Conservation (phyloP, 2,888 invertebrate genomes). For the Caenorhabditis parvicauda region DNA sequence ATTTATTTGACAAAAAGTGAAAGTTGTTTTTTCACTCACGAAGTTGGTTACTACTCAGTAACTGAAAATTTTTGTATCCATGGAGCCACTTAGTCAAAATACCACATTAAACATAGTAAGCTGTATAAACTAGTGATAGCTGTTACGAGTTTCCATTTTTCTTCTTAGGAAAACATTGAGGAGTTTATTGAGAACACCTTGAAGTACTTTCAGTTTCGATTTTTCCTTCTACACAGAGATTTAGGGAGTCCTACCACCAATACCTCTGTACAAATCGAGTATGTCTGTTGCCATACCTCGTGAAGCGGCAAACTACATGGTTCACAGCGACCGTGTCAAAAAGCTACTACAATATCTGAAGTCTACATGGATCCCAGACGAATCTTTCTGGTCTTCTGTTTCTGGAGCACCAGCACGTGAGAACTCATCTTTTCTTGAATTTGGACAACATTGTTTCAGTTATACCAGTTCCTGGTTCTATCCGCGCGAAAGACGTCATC, state of each 20-base stretch:
- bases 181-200: too few species aligned
- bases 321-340: constrained; percentile 16
- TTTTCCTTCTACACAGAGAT: too few species aligned
- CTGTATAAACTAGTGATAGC: too few species aligned
- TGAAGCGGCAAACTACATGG: constrained; percentile 28
- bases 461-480: constrained; percentile 30
- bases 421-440: background rate
- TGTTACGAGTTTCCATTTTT: too few species aligned
- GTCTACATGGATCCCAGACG: constrained; percentile 41
- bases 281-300: constrained; percentile 41
- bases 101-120: too few species aligned
- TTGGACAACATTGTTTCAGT: constrained; percentile 7
- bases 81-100: too few species aligned
- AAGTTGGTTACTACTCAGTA: too few species aligned
- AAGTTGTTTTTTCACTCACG: background rate
- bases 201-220: too few species aligned
- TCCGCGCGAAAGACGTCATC: constrained; percentile 30
- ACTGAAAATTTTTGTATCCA: background rate
- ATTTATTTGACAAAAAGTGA: background rate
- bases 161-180: too few species aligned
- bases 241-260: constrained; percentile 30
- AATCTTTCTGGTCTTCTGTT: constrained; percentile 42
- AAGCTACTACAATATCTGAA: constrained; percentile 26
- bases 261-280: constrained; percentile 40
- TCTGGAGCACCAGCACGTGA: constrained; percentile 27